Evolutionary conservation across 2,888 invertebrate genomes (phyloP).

Genomic region (Chrysotoxum bicinctum): DNA sequence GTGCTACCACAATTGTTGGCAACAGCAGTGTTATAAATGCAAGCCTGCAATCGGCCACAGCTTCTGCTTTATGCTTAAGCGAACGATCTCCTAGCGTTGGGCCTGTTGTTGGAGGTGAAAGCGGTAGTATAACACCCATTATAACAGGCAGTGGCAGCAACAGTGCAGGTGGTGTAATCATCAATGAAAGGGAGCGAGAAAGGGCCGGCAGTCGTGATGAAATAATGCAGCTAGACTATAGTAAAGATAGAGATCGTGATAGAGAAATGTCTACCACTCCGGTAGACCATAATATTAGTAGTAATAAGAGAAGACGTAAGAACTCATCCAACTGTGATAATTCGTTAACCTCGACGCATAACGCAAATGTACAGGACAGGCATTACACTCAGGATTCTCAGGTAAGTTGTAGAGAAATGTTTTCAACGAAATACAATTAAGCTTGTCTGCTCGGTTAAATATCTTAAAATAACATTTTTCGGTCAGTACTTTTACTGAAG

Average conservation of each 20-base stretch:
- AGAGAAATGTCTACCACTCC: constrained; percentile 83
- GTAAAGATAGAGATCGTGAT: constrained; percentile 84
- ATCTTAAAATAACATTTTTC: too few species aligned
- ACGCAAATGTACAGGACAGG: constrained; percentile 83
- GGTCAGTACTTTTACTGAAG: too few species aligned
- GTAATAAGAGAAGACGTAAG: constrained; percentile 84
- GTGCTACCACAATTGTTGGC: constrained; percentile 77
- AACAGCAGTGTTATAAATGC: constrained; percentile 77
- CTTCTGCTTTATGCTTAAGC: constrained; percentile 78
- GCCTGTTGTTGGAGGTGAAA: constrained; percentile 75
- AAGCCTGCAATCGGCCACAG: constrained; percentile 77
- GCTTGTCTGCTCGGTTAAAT: neutral
- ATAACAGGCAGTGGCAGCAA: constrained; percentile 74
- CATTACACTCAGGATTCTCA: constrained; percentile 86
- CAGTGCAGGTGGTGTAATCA: constrained; percentile 77
- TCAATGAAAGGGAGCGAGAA: constrained; percentile 72
- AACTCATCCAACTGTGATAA: constrained; percentile 86
- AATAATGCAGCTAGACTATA: constrained; percentile 81
- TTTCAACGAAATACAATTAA: neutral
- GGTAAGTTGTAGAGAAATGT: constrained; percentile 80
- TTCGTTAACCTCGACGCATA: constrained; percentile 84
- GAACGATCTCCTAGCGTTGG: constrained; percentile 81
- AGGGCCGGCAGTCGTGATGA: constrained; percentile 81
- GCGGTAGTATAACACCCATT: constrained; percentile 73
- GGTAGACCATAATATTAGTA: constrained; percentile 83